phyloP scores from a whole-genome alignment of 2,797 vertebrate genomes.

The Enteromius radiatus region DNA sequence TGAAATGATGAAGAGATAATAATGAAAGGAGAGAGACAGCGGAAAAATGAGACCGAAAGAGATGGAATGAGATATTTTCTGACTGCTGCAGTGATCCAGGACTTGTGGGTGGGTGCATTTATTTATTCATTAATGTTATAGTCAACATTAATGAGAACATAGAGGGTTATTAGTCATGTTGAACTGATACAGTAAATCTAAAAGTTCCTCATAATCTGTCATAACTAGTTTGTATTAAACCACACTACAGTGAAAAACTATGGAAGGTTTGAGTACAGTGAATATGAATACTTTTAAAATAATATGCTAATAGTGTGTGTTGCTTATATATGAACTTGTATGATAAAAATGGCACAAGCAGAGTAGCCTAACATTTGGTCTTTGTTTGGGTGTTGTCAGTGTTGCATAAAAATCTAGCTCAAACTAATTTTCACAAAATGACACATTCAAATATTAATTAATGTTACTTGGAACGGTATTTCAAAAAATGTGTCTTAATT shows the following conservation, averaged over 20 bases:
- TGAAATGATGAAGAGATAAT: conserved; percentile 16
- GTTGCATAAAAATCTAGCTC: background rate
- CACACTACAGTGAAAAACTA: background rate
- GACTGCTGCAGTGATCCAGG: background rate
- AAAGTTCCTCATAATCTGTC: background rate
- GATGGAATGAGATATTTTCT: conserved; percentile 15
- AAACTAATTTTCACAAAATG: background rate
- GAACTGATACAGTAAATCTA: background rate
- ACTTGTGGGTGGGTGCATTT: background rate
- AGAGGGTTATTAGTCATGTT: background rate
- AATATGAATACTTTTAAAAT: background rate
- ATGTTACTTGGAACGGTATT: background rate
- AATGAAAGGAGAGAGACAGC: conserved; percentile 4
- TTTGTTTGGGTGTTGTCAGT: background rate
- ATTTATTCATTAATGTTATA: background rate
- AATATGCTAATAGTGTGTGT: background rate
- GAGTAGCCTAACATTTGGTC: background rate
- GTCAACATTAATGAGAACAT: background rate
- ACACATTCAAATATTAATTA: background rate
- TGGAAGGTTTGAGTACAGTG: background rate
- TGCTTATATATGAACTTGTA: background rate
- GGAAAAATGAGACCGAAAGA: conserved; percentile 1
- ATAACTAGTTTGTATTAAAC: background rate
- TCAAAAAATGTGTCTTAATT: background rate
- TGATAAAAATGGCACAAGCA: background rate